These are phyloP conservation scores for Amphimedon queenslandica DNA, from an alignment of 37 sponge, comb jelly and placozoan genomes.

Conservation along the genomic window DNA sequence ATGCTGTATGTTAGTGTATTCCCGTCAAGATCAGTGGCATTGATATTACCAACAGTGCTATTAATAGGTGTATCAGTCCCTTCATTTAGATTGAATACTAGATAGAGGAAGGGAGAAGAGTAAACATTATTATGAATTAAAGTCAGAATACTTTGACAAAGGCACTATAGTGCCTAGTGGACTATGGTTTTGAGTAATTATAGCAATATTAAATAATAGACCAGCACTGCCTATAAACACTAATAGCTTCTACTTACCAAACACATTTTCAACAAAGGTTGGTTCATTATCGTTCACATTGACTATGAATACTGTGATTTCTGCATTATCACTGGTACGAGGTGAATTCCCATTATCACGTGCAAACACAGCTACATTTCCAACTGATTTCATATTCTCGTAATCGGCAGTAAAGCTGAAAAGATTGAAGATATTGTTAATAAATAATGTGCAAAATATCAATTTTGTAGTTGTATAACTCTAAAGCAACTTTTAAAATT, in stretches of 20 bases:
- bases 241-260: slow-evolving; percentile 33
- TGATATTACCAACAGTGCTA: slow-evolving; percentile 10
- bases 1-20: background rate
- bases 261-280: slow-evolving; percentile 23
- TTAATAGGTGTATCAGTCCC: background rate
- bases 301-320: slow-evolving; percentile 15
- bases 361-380: slow-evolving; percentile 15
- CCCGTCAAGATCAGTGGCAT: slow-evolving; percentile 26
- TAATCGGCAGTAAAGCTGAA: slow-evolving; percentile 16
- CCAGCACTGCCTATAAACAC: no score
- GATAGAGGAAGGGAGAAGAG: no score
- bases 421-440: no score
- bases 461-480: no score
- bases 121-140: no score
- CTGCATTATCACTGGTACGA: slow-evolving; percentile 10
- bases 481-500: no score
- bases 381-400: slow-evolving; percentile 9
- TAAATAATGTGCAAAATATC: no score
- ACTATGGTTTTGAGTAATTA: no score
- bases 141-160: no score
- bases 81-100: background rate
- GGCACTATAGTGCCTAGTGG: no score
- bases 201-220: no score
- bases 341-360: slow-evolving; percentile 31
- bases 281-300: slow-evolving; percentile 52